Percentiles rank a stretch among this genome's conserved stretches.
Evolutionary conservation across 2,888 invertebrate genomes (phyloP).

Genomic region (Mesopsocus fuscifrons): DNA sequence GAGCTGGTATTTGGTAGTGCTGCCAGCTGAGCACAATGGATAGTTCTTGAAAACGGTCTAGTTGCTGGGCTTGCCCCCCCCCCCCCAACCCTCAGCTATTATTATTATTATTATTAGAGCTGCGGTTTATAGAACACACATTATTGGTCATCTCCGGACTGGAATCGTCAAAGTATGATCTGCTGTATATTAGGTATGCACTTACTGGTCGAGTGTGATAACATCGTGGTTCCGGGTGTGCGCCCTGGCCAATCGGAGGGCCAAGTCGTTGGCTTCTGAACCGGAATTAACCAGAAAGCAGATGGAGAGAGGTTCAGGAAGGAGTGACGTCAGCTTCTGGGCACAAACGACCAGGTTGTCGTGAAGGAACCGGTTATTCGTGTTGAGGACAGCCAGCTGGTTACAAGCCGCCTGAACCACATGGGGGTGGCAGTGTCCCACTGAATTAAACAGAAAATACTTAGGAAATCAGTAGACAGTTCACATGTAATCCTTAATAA

Average conservation of each 20-base stretch:
- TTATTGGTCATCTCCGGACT: no score
- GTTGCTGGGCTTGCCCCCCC: no score
- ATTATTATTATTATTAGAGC: no score
- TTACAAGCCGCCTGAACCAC: conserved; percentile 79
- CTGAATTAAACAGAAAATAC: conserved; percentile 33
- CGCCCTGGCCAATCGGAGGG: conserved; percentile 71
- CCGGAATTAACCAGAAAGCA: conserved; percentile 97
- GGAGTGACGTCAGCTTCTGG: conserved; percentile 54
- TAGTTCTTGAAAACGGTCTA: no score
- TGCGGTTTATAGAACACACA: no score
- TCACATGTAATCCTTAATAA: no score
- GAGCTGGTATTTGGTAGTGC: no score
- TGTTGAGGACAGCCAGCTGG: conserved; percentile 82
- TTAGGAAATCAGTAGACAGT: no score
- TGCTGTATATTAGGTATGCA: no score
- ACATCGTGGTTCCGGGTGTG: conserved; percentile 80
- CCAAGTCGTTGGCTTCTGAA: conserved; percentile 96
- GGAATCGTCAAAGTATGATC: no score
- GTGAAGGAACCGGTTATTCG: conserved; percentile 91
- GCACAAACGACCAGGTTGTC: conserved; percentile 89
- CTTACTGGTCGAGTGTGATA: conserved; percentile 93
- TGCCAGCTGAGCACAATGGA: no score
- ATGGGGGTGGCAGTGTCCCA: conserved; percentile 92
- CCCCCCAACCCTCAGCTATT: no score
- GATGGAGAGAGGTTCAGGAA: conserved; percentile 73